Conservation (phyloP, 2,113 vertebrate genomes). For the Nyctibius bracteatus region DNA sequence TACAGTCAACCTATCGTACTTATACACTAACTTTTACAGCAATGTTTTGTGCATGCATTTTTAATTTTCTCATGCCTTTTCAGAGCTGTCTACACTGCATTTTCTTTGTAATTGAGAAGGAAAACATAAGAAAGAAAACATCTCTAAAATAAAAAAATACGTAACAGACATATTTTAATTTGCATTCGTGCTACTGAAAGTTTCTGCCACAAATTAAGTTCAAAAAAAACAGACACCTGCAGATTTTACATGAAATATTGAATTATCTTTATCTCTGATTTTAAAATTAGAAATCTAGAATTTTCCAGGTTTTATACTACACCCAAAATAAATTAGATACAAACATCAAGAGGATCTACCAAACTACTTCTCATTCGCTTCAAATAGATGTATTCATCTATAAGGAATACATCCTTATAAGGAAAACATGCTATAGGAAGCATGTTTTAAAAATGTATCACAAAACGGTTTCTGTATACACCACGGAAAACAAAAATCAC, state of each 20-base stretch:
- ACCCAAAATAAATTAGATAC: not conserved
- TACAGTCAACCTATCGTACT: fast-evolving
- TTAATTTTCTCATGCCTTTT: not conserved
- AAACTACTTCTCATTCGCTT: not conserved
- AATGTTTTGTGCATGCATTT: fast-evolving
- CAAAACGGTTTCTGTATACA: not conserved
- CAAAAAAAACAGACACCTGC: not conserved
- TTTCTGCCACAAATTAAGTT: not conserved
- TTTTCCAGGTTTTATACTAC: not conserved
- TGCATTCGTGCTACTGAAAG: not conserved
- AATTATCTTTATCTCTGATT: not conserved
- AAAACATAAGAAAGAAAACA: not conserved
- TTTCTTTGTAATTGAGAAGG: not conserved
- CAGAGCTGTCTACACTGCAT: not conserved
- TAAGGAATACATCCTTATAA: too few relatives aligned
- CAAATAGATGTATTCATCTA: not conserved
- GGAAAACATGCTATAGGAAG: too few relatives aligned
- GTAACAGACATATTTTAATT: not conserved
- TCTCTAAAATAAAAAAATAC: not conserved
- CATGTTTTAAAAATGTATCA: not conserved
- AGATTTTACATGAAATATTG: not conserved
- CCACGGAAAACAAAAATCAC: not conserved
- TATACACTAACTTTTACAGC: not conserved
- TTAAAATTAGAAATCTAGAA: not conserved
- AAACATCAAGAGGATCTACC: not conserved